Evolutionary conservation across 2,888 invertebrate genomes (phyloP).

Genomic region (Drosophila cracens): DNA sequence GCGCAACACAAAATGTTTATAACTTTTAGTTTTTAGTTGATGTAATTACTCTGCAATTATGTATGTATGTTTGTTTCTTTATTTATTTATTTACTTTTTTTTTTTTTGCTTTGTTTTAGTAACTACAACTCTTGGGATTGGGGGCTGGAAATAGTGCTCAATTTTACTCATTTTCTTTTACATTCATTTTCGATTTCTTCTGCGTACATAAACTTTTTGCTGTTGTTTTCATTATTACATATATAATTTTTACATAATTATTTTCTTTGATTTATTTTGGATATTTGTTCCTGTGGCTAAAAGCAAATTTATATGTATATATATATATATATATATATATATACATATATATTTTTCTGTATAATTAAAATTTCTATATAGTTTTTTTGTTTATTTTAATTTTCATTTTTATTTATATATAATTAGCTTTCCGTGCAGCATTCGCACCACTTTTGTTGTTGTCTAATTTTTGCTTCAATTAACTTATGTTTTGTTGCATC

Average conservation of each 20-base stretch:
- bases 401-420: constrained; percentile 8
- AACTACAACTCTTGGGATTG: constrained; percentile 43
- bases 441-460: constrained; percentile 24
- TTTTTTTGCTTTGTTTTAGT: constrained; percentile 12
- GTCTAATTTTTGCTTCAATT: constrained; percentile 54
- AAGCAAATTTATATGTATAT: constrained; percentile 54
- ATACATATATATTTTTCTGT: constrained; percentile 9
- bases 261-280: constrained; percentile 14
- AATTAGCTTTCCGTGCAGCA: constrained; percentile 27
- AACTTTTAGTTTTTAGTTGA: constrained; percentile 44
- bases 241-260: constrained; percentile 24
- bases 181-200: constrained; percentile 11
- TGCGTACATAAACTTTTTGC: constrained; percentile 3
- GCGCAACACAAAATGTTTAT: constrained; percentile 70
- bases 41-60: constrained; percentile 29
- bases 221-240: constrained; percentile 27
- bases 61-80: constrained; percentile 3
- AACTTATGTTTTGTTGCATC: constrained; percentile 57
- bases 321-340: constrained; percentile 20
- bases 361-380: constrained; percentile 50
- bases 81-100: not conserved
- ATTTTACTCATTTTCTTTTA: constrained; percentile 27
- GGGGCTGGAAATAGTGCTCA: constrained; percentile 69
- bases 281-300: constrained; percentile 55
- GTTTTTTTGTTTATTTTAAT: constrained; percentile 10